These are phyloP conservation scores for Hyalella azteca DNA, from an alignment of 2,888 invertebrate genomes.

Conservation along the genomic window DNA sequence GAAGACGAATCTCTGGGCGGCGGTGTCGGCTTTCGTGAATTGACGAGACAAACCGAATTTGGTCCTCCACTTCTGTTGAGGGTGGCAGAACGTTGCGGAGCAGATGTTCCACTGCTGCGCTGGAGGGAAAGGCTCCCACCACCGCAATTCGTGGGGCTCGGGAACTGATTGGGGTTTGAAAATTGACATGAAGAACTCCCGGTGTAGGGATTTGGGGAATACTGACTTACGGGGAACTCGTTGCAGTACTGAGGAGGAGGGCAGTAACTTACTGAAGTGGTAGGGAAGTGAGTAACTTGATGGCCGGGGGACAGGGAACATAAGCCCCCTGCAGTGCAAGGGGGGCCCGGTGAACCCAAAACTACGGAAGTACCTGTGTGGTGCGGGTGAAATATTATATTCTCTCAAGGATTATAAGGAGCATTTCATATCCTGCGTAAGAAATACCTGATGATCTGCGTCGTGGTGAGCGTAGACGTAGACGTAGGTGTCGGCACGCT, in stretches of 20 bases:
- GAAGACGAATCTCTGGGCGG: slow-evolving; percentile 21
- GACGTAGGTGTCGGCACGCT: slow-evolving; percentile 76
- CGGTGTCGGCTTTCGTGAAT: neutral
- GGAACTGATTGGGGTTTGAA: too few species aligned
- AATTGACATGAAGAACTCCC: neutral
- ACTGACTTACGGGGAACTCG: slow-evolving; percentile 10
- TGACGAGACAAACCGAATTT: neutral
- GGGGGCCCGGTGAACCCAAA: slow-evolving; percentile 43
- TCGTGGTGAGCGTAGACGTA: slow-evolving; percentile 93
- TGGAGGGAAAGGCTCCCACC: neutral
- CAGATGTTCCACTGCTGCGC: neutral
- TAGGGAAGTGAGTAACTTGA: neutral
- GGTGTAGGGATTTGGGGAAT: neutral
- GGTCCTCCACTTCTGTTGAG: slow-evolving; percentile 11
- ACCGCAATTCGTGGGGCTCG: neutral
- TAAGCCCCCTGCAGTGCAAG: slow-evolving; percentile 13
- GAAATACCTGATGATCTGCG: slow-evolving; percentile 83
- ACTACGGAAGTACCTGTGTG: slow-evolving; percentile 42
- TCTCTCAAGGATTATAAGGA: too few species aligned
- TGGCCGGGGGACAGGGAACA: neutral
- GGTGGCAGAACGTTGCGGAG: neutral
- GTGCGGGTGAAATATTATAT: too few species aligned
- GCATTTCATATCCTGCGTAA: too few species aligned
- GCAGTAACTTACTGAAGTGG: neutral
- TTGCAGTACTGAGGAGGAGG: slow-evolving; percentile 7